A percentile compares a stretch with the other conserved stretches of the same genome.
Conservation (phyloP, 2,113 vertebrate species). For the Choloepus hoffmanni region DNA sequence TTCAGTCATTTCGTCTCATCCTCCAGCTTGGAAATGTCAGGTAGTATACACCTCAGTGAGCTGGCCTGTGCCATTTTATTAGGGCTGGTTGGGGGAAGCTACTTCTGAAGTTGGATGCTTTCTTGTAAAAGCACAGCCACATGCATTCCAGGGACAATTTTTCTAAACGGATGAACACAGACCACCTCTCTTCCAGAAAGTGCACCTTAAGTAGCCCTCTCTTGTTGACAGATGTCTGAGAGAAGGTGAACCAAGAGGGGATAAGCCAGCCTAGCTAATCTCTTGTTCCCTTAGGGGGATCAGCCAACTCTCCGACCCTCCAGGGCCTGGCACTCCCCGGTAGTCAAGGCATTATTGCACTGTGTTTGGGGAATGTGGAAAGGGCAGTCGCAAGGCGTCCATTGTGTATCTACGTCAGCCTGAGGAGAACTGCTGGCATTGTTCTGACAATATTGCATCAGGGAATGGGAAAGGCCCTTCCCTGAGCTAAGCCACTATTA, state of each 20-base stretch:
- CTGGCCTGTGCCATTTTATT: neutral
- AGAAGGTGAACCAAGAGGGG: neutral
- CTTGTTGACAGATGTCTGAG: neutral
- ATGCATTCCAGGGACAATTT: neutral
- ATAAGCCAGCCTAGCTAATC: neutral
- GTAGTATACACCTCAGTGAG: neutral
- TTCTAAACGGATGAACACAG: neutral
- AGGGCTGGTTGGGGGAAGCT: neutral
- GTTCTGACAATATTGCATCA: constrained; percentile 7
- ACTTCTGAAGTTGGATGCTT: neutral
- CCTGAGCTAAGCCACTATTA: constrained; percentile 71
- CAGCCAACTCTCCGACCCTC: neutral
- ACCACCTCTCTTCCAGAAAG: neutral
- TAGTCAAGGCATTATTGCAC: neutral
- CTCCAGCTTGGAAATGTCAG: neutral
- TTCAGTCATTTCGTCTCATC: neutral
- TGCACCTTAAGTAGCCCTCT: neutral
- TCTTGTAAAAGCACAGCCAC: neutral
- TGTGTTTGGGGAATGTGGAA: neutral
- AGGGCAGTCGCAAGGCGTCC: neutral
- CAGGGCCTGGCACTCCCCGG: neutral
- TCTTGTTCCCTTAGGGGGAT: neutral
- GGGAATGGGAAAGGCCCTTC: constrained; percentile 55
- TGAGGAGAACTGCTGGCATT: neutral
- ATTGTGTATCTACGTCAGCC: neutral